Percentiles rank a stretch among this genome's conserved stretches.
Conservation (phyloP, 2,113 vertebrate species). For the Oplegnathus fasciatus region DNA sequence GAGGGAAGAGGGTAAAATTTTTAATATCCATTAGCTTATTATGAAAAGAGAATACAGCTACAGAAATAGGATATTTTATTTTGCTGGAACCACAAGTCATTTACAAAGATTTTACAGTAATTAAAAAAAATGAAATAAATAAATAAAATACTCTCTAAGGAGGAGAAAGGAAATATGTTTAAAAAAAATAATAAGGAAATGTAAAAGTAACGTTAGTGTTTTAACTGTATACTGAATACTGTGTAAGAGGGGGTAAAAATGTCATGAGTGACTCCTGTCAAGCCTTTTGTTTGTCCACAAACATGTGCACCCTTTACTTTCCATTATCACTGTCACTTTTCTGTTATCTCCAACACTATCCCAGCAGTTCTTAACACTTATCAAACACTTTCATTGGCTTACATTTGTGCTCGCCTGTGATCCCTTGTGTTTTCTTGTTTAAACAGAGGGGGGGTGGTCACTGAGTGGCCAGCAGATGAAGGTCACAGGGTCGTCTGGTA, state of each 20-base stretch:
- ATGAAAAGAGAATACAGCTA: too few relatives aligned
- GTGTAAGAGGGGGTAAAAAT: background rate
- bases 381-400: conserved; percentile 5
- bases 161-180: background rate
- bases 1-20: too few relatives aligned
- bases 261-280: background rate
- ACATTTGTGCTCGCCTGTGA: background rate
- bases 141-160: background rate
- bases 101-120: background rate
- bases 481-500: conserved; percentile 17
- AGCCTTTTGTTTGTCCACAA: background rate
- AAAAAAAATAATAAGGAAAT: background rate
- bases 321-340: too few relatives aligned
- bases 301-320: conserved; percentile 1
- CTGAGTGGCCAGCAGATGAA: conserved; percentile 20
- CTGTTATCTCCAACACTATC: background rate
- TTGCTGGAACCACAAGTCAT: background rate
- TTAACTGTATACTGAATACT: too few relatives aligned
- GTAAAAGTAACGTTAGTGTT: background rate
- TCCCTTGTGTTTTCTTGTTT: background rate
- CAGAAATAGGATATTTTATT: background rate
- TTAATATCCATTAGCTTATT: too few relatives aligned
- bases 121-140: too few relatives aligned
- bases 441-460: background rate
- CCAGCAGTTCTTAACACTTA: background rate